These are phyloP conservation scores for Syritta pipiens DNA, from an alignment of 2,888 invertebrate genomes.

Conservation along the genomic window DNA sequence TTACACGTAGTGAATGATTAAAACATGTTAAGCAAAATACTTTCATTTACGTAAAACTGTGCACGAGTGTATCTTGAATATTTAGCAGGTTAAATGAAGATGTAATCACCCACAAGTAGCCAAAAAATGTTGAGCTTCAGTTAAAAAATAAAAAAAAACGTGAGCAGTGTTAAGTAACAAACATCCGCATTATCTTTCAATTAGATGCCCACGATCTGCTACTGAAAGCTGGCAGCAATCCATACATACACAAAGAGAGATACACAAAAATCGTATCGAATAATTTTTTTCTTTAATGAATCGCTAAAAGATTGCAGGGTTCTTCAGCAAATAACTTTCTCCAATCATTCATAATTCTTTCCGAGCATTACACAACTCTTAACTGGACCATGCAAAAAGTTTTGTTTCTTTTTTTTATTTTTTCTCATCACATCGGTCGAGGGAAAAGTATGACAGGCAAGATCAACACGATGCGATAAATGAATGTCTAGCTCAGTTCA, in stretches of 20 bases:
- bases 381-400: neutral
- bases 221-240: constrained; percentile 27
- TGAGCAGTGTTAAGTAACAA: too few species aligned
- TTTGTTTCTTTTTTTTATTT: neutral
- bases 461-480: constrained; percentile 5
- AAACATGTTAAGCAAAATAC: too few species aligned
- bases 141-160: too few species aligned
- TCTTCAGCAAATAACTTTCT: constrained; percentile 34
- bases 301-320: too few species aligned
- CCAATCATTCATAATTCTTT: constrained; percentile 44
- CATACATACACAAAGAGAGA: constrained; percentile 17
- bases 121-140: too few species aligned
- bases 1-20: too few species aligned
- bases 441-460: constrained; percentile 6
- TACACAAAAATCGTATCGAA: neutral
- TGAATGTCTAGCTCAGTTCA: neutral
- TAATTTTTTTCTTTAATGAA: neutral
- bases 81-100: too few species aligned
- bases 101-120: neutral
- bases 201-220: neutral
- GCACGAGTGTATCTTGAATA: too few species aligned
- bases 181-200: constrained; percentile 45
- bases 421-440: neutral
- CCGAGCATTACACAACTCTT: constrained; percentile 28
- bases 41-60: too few species aligned